These are phyloP conservation scores for Protomyctophum bolini DNA, from an alignment of 2,113 vertebrate genomes.

Conservation along the genomic window DNA sequence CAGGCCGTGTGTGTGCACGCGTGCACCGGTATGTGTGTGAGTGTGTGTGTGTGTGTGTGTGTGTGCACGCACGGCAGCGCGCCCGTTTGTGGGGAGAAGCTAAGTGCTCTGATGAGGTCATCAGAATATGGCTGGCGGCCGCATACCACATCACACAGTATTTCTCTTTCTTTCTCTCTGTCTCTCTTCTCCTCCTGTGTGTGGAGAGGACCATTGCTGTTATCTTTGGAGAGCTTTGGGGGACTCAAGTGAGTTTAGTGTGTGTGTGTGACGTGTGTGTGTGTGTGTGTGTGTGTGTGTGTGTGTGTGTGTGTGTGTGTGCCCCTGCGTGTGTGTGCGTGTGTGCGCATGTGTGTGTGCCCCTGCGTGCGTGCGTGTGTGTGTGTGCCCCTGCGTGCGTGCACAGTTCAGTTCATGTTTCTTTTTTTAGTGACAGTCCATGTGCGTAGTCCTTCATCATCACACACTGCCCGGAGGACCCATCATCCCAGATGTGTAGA, in stretches of 20 bases:
- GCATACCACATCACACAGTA: constrained; percentile 34
- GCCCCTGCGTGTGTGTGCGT: constrained; percentile 8
- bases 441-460: not conserved
- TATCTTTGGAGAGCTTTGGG: constrained; percentile 14
- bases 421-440: too few species aligned
- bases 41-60: constrained; percentile 12
- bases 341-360: constrained; percentile 4
- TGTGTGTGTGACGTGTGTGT: constrained; percentile 8
- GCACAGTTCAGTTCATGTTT: too few species aligned
- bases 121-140: constrained; percentile 42
- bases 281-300: not conserved
- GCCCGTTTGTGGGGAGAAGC: constrained; percentile 5
- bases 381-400: too few species aligned
- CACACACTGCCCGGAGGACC: not conserved
- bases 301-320: not conserved
- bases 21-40: constrained; percentile 12
- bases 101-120: constrained; percentile 62
- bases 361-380: too few species aligned
- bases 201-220: constrained; percentile 27
- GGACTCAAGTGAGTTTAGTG: not conserved
- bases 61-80: not conserved
- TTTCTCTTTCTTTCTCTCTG: constrained; percentile 26
- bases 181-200: constrained; percentile 18
- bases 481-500: constrained; percentile 7
- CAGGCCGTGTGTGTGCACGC: constrained; percentile 7